phyloP scores from a whole-genome alignment of 2,888 invertebrate species.

The Coremacera marginata region DNA sequence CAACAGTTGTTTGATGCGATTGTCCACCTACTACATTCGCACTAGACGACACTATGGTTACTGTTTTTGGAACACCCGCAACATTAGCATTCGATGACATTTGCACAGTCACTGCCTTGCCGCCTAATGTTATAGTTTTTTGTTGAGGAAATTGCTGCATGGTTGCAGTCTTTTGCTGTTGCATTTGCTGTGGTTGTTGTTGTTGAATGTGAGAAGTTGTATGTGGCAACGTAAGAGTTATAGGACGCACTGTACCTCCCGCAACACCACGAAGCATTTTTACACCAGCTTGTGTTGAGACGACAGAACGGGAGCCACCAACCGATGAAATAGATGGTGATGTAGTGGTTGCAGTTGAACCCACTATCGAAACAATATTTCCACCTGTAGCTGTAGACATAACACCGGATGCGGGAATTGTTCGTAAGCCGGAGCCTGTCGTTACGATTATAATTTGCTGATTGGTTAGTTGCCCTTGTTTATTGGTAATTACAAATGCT shows the following conservation, averaged over 20 bases:
- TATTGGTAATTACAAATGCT: slow-evolving; percentile 69
- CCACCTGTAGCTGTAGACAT: slow-evolving; percentile 71
- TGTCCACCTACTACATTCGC: slow-evolving; percentile 48
- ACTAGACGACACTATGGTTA: slow-evolving; percentile 72
- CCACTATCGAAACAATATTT: slow-evolving; percentile 64
- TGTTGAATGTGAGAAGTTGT: slow-evolving; percentile 50
- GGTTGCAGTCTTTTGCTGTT: slow-evolving; percentile 62
- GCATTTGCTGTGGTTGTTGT: slow-evolving; percentile 50
- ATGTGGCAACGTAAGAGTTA: slow-evolving; percentile 75
- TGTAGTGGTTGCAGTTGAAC: slow-evolving; percentile 70
- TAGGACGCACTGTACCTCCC: slow-evolving; percentile 74
- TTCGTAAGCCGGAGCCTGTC: slow-evolving; percentile 76
- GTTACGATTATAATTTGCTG: slow-evolving; percentile 83
- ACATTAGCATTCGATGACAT: slow-evolving; percentile 71
- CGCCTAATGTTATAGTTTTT: slow-evolving; percentile 77
- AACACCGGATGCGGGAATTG: slow-evolving; percentile 75
- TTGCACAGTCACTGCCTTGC: slow-evolving; percentile 80
- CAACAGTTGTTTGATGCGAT: slow-evolving; percentile 48
- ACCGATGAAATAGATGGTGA: slow-evolving; percentile 47
- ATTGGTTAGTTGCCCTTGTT: slow-evolving; percentile 66
- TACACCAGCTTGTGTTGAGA: slow-evolving; percentile 70
- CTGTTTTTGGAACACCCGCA: slow-evolving; percentile 73
- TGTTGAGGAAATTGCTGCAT: slow-evolving; percentile 61
- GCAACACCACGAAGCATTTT: slow-evolving; percentile 70
- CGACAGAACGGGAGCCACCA: slow-evolving; percentile 56